These are phyloP conservation scores for Fragum whitleyi DNA, from an alignment of 2,888 invertebrate species.

Conservation along the genomic window DNA sequence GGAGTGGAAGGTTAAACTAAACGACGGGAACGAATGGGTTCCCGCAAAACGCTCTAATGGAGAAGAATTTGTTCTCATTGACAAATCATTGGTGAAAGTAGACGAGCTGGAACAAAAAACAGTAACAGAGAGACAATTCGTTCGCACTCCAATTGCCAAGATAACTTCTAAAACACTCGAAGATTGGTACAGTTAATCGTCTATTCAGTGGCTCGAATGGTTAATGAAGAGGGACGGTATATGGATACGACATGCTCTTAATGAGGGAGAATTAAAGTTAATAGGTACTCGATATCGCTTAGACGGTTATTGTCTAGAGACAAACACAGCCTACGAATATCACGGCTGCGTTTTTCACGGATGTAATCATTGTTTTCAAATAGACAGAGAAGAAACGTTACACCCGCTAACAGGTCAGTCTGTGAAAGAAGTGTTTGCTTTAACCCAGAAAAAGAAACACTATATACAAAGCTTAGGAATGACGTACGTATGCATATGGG, in stretches of 20 bases:
- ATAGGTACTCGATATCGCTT: conserved; percentile 31
- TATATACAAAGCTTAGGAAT: no score
- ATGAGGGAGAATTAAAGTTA: conserved; percentile 25
- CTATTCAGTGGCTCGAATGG: conserved; percentile 33
- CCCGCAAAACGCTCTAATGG: conserved; percentile 34
- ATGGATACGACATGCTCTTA: conserved; percentile 32
- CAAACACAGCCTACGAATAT: conserved; percentile 38
- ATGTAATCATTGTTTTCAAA: conserved; percentile 26
- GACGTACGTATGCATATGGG: conserved; percentile 46
- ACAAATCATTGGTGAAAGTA: conserved; percentile 28
- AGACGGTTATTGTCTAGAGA: conserved; percentile 42
- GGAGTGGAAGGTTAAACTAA: conserved; percentile 40
- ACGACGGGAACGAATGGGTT: conserved; percentile 12
- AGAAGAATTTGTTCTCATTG: conserved; percentile 24
- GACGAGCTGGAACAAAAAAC: background rate
- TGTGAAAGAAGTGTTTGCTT: conserved; percentile 26
- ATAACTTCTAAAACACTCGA: background rate
- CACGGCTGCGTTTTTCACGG: conserved; percentile 48
- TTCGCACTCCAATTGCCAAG: background rate
- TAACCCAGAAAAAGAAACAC: conserved; percentile 21
- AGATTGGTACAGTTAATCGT: background rate
- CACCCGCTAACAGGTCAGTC: no score
- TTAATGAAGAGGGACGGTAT: background rate
- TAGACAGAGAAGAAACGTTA: conserved; percentile 19
- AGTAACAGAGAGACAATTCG: background rate